Base-by-base conservation (phyloP, 2,113 vertebrate genomes). In the Hymenochirus boettgeri region DNA sequence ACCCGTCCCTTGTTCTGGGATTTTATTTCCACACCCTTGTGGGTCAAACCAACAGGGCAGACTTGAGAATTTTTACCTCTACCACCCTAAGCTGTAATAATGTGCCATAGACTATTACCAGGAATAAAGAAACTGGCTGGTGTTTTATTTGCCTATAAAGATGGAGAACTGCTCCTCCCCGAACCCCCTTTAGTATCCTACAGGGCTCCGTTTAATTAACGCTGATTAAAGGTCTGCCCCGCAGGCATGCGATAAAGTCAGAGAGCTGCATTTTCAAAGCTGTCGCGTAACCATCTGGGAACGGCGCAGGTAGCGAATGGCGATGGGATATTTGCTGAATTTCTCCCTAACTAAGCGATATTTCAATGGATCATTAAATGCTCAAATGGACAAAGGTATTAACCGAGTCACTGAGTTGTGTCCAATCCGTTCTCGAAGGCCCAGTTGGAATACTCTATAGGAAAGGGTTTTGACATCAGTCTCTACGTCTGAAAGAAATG, bases 121-220 rank as follows among this genome's bases (percentile, higher is more conserved):
- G 37, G 13, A 42, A n/a, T n/a, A n/a, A 13, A 42, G 37, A 13
- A n/a, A 42, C 37, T 15, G 2, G 37, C 13, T 5, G n/a, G 13
- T 42, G 37, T 42, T 42, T 13, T 15, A 33, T 2, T 17, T 42
- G n/a, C 2, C 5, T 17, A 5, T 17, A 17, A 42, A 42, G 37
- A 42, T 42, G 37, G 37, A 42, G 37, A 10, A 13, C 12, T n/a
- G 2, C 13, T 31, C 29, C 5, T 10, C 29, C 51, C 60, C 51
- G 60, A 18, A 31, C 22, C 31, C 12, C 90, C 89, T 88, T 77
- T 78, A 67, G 15, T 83, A 79, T 87, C 86, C 88, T 87, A 82
- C 80, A 88, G 88, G 86, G 85, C 91, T 89, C 73, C 85, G 85
- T 92, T 94, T 93, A 93, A 94, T 95, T 94, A 93, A 84, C 81